Percentiles rank a stretch among this genome's conserved stretches.
These are phyloP conservation scores for Planiliza haematocheilus DNA, from an alignment of 2,113 vertebrate species.

Conservation along the genomic window DNA sequence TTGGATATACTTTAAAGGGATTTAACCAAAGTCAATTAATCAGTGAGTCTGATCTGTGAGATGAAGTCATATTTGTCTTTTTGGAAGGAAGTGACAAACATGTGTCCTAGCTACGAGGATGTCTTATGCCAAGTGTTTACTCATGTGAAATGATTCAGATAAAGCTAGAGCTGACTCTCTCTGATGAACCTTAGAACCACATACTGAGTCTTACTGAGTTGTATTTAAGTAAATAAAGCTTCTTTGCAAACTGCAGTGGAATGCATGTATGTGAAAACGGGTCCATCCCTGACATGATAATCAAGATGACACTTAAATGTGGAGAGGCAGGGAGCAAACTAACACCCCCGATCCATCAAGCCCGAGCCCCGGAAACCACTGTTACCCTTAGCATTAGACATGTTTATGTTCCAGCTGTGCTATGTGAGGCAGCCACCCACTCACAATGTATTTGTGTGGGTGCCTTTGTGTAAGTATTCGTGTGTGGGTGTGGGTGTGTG, in stretches of 20 bases:
- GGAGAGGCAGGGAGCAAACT: slow-evolving; percentile 41
- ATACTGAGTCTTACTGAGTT: no score
- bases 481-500: background rate
- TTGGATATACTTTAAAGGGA: no score
- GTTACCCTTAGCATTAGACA: slow-evolving; percentile 75
- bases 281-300: slow-evolving; percentile 66
- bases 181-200: no score
- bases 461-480: slow-evolving; percentile 35
- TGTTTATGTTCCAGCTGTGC: slow-evolving; percentile 74
- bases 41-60: no score
- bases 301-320: slow-evolving; percentile 51
- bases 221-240: no score
- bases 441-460: slow-evolving; percentile 56
- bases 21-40: no score
- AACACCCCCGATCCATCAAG: slow-evolving; percentile 58
- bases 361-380: slow-evolving; percentile 72
- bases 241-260: slow-evolving; percentile 39
- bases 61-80: no score
- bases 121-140: no score
- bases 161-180: no score
- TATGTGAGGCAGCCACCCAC: slow-evolving; percentile 71
- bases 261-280: slow-evolving; percentile 39
- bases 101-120: no score
- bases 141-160: no score
- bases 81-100: no score